Evolutionary conservation across 37 sponge, comb jelly and placozoan species (phyloP).

Genomic region (Hormiphora californensis): DNA sequence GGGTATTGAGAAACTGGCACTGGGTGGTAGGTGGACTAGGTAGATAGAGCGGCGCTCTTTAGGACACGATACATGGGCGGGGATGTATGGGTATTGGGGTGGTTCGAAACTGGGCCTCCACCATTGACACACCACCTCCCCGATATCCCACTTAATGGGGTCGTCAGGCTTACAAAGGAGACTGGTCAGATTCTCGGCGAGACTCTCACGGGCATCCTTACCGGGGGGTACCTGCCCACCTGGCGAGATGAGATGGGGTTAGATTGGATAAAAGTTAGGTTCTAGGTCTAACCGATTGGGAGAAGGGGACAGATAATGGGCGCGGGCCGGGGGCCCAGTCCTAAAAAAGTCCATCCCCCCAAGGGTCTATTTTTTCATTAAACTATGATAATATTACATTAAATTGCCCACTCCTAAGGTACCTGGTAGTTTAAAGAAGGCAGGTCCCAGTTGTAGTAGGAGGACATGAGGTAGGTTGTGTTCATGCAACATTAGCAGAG

Average conservation of each 20-base stretch:
- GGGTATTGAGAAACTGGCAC: conserved; percentile 26
- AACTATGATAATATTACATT: background rate
- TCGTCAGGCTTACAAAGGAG: conserved; percentile 15
- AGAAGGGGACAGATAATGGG: too few species aligned
- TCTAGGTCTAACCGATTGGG: too few species aligned
- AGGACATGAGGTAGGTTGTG: conserved; percentile 51
- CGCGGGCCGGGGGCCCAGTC: too few species aligned
- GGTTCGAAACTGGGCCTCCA: conserved; percentile 48
- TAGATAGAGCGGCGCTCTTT: conserved; percentile 43
- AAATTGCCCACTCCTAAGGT: background rate
- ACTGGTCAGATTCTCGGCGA: background rate
- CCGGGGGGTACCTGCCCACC: conserved; percentile 27
- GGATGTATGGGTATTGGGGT: conserved; percentile 54
- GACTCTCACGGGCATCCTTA: background rate
- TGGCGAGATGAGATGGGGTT: too few species aligned
- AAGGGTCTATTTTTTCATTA: too few species aligned
- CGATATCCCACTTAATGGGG: conserved; percentile 3
- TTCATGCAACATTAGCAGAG: conserved; percentile 37
- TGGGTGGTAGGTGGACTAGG: conserved; percentile 8
- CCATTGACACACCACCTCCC: conserved; percentile 45
- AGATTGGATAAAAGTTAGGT: too few species aligned
- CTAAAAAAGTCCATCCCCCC: too few species aligned
- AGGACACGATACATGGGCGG: conserved; percentile 12
- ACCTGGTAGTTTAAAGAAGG: conserved; percentile 54
- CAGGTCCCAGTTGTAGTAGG: conserved; percentile 21